A percentile compares a stretch with the other conserved stretches of the same genome.
Evolutionary conservation across 2,888 invertebrate genomes (phyloP).

Genomic region (Melinaea menophilus): DNA sequence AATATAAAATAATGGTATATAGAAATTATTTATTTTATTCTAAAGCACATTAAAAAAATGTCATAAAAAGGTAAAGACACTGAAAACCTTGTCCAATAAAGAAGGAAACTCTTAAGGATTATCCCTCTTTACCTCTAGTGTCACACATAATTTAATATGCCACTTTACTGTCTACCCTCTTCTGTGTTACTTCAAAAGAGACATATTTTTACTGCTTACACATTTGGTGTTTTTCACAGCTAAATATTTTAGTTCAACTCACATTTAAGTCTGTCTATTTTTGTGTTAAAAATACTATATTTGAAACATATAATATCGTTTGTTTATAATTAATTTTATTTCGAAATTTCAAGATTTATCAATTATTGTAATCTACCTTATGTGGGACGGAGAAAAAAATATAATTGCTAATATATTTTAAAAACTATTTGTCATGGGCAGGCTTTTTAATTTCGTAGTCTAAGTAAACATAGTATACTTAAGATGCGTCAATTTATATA

Average conservation of each 20-base stretch:
- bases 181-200: constrained; percentile 44
- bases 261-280: background rate
- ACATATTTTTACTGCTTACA: constrained; percentile 33
- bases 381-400: too few relatives aligned
- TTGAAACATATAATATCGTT: background rate
- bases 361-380: too few relatives aligned
- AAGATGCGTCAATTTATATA: too few relatives aligned
- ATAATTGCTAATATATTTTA: too few relatives aligned
- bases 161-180: constrained; percentile 67
- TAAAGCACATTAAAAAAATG: constrained; percentile 7
- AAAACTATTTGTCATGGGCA: too few relatives aligned
- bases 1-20: too few relatives aligned
- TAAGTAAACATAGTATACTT: too few relatives aligned
- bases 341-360: too few relatives aligned
- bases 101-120: constrained; percentile 61
- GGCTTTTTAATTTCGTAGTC: too few relatives aligned
- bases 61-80: constrained; percentile 34
- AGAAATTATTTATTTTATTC: too few relatives aligned
- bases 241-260: constrained; percentile 7
- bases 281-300: constrained; percentile 9
- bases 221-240: constrained; percentile 4
- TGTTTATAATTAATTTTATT: too few relatives aligned
- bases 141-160: constrained; percentile 68
- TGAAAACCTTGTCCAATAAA: constrained; percentile 51
- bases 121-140: constrained; percentile 66